Percentiles rank a stretch among this genome's conserved stretches.
phyloP scores from a whole-genome alignment of 2,888 invertebrate species.

The Periphyllus acericola region DNA sequence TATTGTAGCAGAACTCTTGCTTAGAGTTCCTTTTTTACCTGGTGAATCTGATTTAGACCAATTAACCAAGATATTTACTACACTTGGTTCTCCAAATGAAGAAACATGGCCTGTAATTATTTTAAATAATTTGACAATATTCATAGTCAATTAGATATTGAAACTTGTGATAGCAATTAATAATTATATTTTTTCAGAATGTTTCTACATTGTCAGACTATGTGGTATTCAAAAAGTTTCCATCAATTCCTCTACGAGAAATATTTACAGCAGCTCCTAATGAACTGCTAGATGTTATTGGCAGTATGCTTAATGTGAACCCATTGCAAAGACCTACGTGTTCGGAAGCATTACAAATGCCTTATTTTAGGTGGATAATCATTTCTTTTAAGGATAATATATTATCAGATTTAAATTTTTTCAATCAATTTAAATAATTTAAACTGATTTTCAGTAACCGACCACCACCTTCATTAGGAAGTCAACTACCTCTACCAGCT shows the following conservation, averaged over 20 bases:
- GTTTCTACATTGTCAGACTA: slow-evolving; percentile 86
- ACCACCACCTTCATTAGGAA: slow-evolving; percentile 86
- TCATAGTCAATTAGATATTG: neutral
- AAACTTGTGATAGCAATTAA: neutral
- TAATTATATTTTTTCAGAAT: slow-evolving; percentile 69
- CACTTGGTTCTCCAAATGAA: slow-evolving; percentile 87
- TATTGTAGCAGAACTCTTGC: slow-evolving; percentile 91
- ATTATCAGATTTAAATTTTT: slow-evolving; percentile 11
- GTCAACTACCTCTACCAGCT: slow-evolving; percentile 83
- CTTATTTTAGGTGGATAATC: slow-evolving; percentile 78
- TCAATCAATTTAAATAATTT: neutral
- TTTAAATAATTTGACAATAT: neutral
- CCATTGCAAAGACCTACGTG: slow-evolving; percentile 85
- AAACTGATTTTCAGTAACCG: slow-evolving; percentile 73
- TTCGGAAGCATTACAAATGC: slow-evolving; percentile 85
- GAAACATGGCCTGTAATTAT: slow-evolving; percentile 84
- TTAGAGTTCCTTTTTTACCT: slow-evolving; percentile 92
- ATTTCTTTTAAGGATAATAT: neutral
- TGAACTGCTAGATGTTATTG: slow-evolving; percentile 86
- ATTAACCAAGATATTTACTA: slow-evolving; percentile 92
- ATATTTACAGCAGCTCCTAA: slow-evolving; percentile 96
- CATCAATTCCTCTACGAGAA: slow-evolving; percentile 84
- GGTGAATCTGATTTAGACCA: slow-evolving; percentile 98
- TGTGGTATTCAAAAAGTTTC: slow-evolving; percentile 89
- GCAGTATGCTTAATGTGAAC: slow-evolving; percentile 81